Conservation (phyloP, 2,797 vertebrate genomes). For the Spea hammondii region DNA sequence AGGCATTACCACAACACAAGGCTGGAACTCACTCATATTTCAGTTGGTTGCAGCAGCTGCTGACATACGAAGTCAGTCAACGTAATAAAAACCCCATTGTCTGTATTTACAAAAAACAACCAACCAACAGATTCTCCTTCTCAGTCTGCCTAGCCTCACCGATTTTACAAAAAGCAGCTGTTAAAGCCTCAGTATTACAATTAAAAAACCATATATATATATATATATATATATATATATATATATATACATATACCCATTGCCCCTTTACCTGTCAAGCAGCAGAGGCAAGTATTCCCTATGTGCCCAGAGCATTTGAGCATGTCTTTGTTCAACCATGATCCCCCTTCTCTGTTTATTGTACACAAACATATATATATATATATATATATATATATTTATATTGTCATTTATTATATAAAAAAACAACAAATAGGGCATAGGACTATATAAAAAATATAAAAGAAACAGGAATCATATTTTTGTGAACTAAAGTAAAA, state of each 20-base stretch:
- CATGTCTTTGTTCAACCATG: background rate
- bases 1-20: conserved; percentile 11
- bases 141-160: conserved; percentile 3
- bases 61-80: conserved; percentile 24
- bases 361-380: no score
- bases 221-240: no score
- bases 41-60: conserved; percentile 10
- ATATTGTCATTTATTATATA: no score
- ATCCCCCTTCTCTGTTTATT: background rate
- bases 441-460: no score
- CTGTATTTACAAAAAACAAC: background rate
- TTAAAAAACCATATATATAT: background rate
- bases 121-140: background rate
- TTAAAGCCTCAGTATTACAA: background rate
- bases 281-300: no score
- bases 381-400: no score
- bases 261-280: background rate
- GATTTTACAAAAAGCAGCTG: conserved; percentile 10
- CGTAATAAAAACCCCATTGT: conserved; percentile 37
- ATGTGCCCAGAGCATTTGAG: no score
- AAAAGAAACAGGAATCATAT: no score
- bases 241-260: background rate
- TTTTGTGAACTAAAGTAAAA: no score
- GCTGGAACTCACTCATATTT: conserved; percentile 1
- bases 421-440: no score